Evolutionary conservation across 2,888 invertebrate genomes (phyloP), one percentile per base, ranked within the genome.

Genomic region (Zootermopsis nevadensis): DNA sequence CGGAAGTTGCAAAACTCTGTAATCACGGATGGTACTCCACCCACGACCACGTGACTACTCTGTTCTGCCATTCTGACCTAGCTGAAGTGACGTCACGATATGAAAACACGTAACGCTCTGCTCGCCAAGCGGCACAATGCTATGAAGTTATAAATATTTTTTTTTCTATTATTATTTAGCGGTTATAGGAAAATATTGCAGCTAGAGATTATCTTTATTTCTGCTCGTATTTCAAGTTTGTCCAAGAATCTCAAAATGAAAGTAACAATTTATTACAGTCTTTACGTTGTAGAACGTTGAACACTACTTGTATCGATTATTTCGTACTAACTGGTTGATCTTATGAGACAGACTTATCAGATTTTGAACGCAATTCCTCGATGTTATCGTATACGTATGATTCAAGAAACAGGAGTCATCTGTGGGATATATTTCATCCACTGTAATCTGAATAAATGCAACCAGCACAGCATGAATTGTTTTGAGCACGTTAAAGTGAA

Each of bases 1-100:
- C 74, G 82, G 82, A 82, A 82, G 55, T 82, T 82, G 82, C 74
- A 74, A 79, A 79, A 55, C 35, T 79, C 60, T 60, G 31, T 82
- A 82, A 82, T 82, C 74, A 55, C 55, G 38, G 66, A 24, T 22
- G 60, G 67, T 66, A 27, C 82, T 72, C 72, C 82, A 72, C 82
- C 38, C 55, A 30, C 27, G 7, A 60, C 76, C 74, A 82, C 82
- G 82, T 82, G 74, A 74, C 66, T 80, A 38, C 74, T 38, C 35
- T 74, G 80, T 66, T 60, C 80, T 66, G 66, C 80, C 80, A 66
- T 80, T 66, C 33, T 30, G 67, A 66, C 80, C 80, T 35, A 74
- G 74, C 74, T 74, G 38, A 38, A 33, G 80, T 80, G 80, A 80
- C 80, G 67, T 80, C 80, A 80, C 66, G 31, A 19, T 38, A 69